Evolutionary conservation across 2,113 vertebrate genomes (phyloP), one percentile per base, ranked within the genome.

Genomic region (Apodemus speciosus): DNA sequence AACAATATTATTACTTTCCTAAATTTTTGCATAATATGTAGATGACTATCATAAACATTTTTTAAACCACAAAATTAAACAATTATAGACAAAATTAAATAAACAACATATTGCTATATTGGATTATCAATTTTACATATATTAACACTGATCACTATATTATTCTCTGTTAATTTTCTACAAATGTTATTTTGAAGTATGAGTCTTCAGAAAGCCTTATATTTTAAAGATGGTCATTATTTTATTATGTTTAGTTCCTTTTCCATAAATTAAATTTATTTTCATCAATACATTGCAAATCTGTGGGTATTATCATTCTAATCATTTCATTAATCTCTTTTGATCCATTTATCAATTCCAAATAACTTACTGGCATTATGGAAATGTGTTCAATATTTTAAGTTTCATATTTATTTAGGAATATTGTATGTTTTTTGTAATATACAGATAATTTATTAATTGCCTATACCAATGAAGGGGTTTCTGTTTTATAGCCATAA

Each of bases 301-400:
- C 20, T 71, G 10, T 86, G 25, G 3, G 83, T 72, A n/a, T 66
- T 23, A 66, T 85, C 85, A 92, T 91, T 81, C 10, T 92, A 76
- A 81, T 10, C 95, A 96, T 94, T 94, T 90, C 93, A 96, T 93
- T 66, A 90, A 96, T 27, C 40, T 35, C 30, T 93, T 85, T 25
- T 62, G 86, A 49, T n/a, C 11, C 85, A 94, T 89, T 90, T 89
- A 60, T 32, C 79, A 68, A 15, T 80, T 83, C 2, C 73, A 71
- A 93, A 95, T 96, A 95, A 95, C 49, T 85, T 91, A 72, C 25
- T 85, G 1, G 13, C 69, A 43, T 53, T 94, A 88, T 43, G 13
- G 73, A 69, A 53, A 56, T 77, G 0, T 40, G 87, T 51, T 60
- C 3, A 76, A 13, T 21, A 11, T 38, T 60, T 75, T 27, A 81